A percentile compares a stretch with the other conserved stretches of the same genome.
phyloP scores from a whole-genome alignment of 2,113 vertebrate genomes.

The Saccopteryx bilineata region DNA sequence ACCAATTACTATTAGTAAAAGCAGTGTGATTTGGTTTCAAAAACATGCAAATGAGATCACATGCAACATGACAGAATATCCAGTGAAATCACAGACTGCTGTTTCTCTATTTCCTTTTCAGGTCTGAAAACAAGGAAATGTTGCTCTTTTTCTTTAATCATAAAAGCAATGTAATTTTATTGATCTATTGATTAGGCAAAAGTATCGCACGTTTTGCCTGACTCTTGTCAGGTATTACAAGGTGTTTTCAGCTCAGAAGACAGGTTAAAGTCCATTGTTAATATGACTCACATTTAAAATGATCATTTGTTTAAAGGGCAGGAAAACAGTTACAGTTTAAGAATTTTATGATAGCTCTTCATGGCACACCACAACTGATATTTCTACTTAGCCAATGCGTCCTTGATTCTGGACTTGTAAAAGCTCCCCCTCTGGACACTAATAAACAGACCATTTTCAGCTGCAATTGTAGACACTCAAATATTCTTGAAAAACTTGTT shows the following conservation, averaged over 20 bases:
- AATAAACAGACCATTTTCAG: not conserved
- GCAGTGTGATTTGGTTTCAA: not conserved
- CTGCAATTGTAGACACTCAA: not conserved
- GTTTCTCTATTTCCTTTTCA: not conserved
- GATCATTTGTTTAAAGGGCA: not conserved
- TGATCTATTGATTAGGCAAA: not conserved
- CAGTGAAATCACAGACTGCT: not conserved
- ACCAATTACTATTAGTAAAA: slow-evolving; percentile 23
- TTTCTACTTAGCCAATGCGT: not conserved
- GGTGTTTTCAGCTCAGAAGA: not conserved
- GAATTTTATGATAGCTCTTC: not conserved
- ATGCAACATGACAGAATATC: not conserved
- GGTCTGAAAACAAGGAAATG: not conserved
- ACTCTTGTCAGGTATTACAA: not conserved
- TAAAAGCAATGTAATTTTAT: not conserved
- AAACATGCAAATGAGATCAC: not conserved
- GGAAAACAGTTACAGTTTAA: not conserved
- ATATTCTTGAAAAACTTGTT: not conserved
- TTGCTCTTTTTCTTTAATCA: not conserved
- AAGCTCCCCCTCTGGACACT: not conserved
- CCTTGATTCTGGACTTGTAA: not conserved
- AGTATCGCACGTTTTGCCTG: not conserved
- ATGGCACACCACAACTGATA: not conserved
- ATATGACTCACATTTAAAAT: not conserved
- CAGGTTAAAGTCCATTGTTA: not conserved